A percentile compares a stretch with the other conserved stretches of the same genome.
Conservation (phyloP, 2,888 invertebrate species). For the Nezara viridula region DNA sequence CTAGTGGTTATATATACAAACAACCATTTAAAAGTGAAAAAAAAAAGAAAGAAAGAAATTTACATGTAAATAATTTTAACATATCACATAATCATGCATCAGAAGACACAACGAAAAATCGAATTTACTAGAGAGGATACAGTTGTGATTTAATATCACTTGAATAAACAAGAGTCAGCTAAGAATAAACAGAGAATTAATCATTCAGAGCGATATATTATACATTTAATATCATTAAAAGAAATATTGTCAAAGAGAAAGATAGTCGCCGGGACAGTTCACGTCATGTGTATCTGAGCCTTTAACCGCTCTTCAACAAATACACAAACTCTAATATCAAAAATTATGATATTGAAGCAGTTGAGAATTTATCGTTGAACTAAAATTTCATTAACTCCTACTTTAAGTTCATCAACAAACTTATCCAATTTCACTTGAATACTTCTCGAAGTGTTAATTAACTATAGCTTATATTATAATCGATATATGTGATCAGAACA, state of each 20-base stretch:
- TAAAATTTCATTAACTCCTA: neutral
- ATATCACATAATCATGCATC: no score
- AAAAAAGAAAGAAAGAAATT: no score
- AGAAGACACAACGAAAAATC: no score
- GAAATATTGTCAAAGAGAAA: no score
- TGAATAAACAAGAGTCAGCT: neutral
- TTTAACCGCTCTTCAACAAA: neutral
- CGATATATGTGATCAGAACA: no score
- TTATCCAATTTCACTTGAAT: neutral
- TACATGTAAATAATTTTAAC: no score
- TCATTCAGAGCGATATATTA: neutral
- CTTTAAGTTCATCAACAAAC: neutral
- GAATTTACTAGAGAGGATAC: no score
- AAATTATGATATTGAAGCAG: neutral
- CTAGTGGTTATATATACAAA: no score
- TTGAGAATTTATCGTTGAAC: neutral
- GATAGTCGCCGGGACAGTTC: no score
- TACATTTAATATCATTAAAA: neutral
- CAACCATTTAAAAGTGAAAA: no score
- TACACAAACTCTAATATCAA: neutral
- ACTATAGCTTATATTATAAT: no score
- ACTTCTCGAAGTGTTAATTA: neutral
- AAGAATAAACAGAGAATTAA: neutral
- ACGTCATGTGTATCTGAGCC: no score
- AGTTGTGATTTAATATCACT: neutral